Evolutionary conservation across 2,888 invertebrate species (phyloP).

Genomic region (Erpobdella octoculata): DNA sequence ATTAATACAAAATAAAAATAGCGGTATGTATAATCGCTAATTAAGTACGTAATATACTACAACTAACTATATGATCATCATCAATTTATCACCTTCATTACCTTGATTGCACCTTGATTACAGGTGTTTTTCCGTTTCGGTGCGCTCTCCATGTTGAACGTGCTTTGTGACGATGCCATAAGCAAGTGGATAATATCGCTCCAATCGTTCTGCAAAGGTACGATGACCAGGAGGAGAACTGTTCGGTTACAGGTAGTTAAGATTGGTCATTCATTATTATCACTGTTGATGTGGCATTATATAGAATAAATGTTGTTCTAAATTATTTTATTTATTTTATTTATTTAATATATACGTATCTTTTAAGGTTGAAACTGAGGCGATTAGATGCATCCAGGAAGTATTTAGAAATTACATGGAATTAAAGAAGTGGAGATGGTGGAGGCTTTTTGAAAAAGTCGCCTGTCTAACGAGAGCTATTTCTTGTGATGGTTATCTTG

Average conservation of each 20-base stretch:
- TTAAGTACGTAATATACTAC: too few relatives aligned
- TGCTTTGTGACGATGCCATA: constrained; percentile 7
- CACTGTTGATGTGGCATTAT: background rate
- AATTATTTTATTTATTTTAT: too few relatives aligned
- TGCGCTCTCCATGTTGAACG: constrained; percentile 16
- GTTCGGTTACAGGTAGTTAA: constrained; percentile 7
- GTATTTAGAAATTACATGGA: background rate
- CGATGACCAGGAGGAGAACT: constrained; percentile 14
- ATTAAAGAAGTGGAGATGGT: background rate
- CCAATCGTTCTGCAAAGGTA: constrained; percentile 4
- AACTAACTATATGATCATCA: too few relatives aligned
- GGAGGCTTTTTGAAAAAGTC: background rate
- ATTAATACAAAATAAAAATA: background rate
- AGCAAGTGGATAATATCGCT: constrained; percentile 9
- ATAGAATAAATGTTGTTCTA: too few relatives aligned
- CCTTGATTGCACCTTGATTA: background rate
- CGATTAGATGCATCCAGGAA: constrained; percentile 14
- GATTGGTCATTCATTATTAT: constrained; percentile 10
- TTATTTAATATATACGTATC: background rate
- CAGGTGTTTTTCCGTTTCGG: constrained; percentile 23
- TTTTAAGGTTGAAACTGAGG: background rate
- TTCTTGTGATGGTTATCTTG: too few relatives aligned
- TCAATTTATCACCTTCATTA: background rate
- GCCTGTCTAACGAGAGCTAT: background rate
- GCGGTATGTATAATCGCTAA: too few relatives aligned